Base-by-base conservation (phyloP, 2,113 vertebrate genomes). In the Uria lomvia region DNA sequence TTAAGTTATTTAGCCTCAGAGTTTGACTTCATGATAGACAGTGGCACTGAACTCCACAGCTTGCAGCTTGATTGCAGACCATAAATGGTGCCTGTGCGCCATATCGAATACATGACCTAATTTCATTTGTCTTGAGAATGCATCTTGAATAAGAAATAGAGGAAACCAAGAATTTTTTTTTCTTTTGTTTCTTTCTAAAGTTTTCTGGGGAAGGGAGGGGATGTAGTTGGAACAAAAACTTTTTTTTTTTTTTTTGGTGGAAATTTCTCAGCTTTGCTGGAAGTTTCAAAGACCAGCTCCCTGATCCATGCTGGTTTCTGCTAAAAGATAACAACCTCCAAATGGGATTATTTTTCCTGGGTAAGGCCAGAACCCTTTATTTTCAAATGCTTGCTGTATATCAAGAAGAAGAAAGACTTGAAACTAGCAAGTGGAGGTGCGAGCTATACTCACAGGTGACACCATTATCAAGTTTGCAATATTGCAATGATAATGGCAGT, bases 151-250 rank as follows among this genome's bases (percentile, higher is more conserved):
- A 42, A 18, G 40, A 79, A 82, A 59, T 4, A 21, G 4, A 59
- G 24, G 14, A 40, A 55, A 30, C 0, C 0, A 4, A 6, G 29
- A 68, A 24, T 0, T 12, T 21, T 3, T 0, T 8, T 7, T 34
- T 6, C 5, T 53, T 84, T 38, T 45, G 3, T 71, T 80, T 74
- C 45, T 72, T 74, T 80, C 36, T 62, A 9, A 77, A 50, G 65
- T 15, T 77, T 62, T 63, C 12, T 10, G 3, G 7, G 4, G 30
- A 59, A 68, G 29, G 49, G 8, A 50, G 24, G 15, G 27, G 8
- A 15, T 3, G 0, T 7, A 0, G 3, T 12, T 60, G 45, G 70
- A 86, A 72, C 2, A 29, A 63, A 65, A 74, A 1, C 2, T 53
- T 12, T 45, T 40, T 40, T 40, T 40, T 40, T 40, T 24, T 7